phyloP scores from a whole-genome alignment of 2,797 vertebrate species.

The Lacerta bilineata region DNA sequence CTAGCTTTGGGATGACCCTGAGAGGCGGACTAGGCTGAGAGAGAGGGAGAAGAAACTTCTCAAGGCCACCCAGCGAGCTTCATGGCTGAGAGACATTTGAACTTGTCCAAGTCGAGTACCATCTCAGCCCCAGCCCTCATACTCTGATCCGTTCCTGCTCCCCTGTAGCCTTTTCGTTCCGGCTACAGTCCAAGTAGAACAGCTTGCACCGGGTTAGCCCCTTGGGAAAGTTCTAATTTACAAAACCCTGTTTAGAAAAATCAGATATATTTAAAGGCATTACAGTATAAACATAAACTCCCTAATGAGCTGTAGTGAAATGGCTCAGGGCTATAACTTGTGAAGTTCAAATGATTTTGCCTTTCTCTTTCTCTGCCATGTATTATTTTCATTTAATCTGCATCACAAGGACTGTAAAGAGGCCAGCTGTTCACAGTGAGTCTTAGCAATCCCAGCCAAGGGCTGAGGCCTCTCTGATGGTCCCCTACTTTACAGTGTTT shows the following conservation, averaged over 20 bases:
- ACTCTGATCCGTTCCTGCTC: conserved; percentile 52
- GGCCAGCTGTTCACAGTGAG: conserved; percentile 78
- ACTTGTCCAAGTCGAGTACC: not conserved
- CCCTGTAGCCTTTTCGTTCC: conserved; percentile 64
- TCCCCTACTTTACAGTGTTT: conserved; percentile 60
- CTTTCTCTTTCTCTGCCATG: conserved; percentile 70
- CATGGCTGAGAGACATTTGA: not conserved
- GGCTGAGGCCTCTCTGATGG: conserved; percentile 61
- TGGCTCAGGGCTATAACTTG: conserved; percentile 80
- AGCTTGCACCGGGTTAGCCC: conserved; percentile 70
- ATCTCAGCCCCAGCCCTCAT: not conserved
- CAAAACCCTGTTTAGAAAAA: conserved; percentile 79
- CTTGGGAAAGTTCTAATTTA: conserved; percentile 83
- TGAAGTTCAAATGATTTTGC: conserved; percentile 80
- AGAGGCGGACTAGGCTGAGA: not conserved
- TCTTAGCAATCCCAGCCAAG: conserved; percentile 72
- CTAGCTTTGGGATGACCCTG: not conserved
- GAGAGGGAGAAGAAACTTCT: not conserved
- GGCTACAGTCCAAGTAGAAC: conserved; percentile 76
- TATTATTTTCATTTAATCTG: conserved; percentile 79
- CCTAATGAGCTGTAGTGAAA: conserved; percentile 82
- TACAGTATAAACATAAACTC: conserved; percentile 82
- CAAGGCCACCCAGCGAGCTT: conserved; percentile 22
- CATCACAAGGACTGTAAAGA: conserved; percentile 78
- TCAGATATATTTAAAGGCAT: conserved; percentile 82